Base-by-base conservation (phyloP, 2,797 vertebrate species). In the Gouania willdenowi region DNA sequence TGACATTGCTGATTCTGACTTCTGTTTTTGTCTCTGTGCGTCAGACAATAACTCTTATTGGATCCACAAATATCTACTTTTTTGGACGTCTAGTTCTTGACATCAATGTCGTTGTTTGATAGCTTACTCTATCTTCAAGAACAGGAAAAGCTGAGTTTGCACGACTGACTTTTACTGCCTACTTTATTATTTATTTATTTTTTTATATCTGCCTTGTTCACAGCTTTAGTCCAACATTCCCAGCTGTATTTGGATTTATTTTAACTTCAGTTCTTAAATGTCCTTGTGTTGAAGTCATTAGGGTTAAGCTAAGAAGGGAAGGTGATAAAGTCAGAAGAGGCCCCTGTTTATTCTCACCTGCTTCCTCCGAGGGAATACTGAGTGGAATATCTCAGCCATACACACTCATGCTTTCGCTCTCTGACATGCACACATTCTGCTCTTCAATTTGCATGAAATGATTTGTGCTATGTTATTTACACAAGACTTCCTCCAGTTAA, bases 391-490 rank as follows among this genome's bases (percentile, higher is more conserved):
- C 28, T 45, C 10, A 31, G 10, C 42, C 22, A 2, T 54, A 6
- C 19, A 20, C 19, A 20, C 4, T 6, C 19, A 5, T 6, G 5
- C 19, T 34, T 12, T 45, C 10, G 31, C 10, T 45, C 22, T 2
- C 51, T 6, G 19, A 20, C 19, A 23, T 21, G 8, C 8, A 9
- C 21, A 20, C 19, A 34, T 12, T n/a, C 50, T 40, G 26, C 35
- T 38, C 62, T 64, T 64, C 50, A 62, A 69, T 81, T 73, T 66
- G 53, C 63, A 73, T 66, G 58, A 64, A 77, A 67, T 68, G 41
- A 80, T 79, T 78, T 66, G 54, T 76, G 63, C 56, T 23, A 18
- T 66, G 70, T 77, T 79, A 77, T 81, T 84, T 73, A 71, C 63
- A 74, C 66, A 63, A 50, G 33, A 63, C 69, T 57, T 62, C 54